phyloP scores from a whole-genome alignment of 2,113 vertebrate genomes.

The Clupea harengus region DNA sequence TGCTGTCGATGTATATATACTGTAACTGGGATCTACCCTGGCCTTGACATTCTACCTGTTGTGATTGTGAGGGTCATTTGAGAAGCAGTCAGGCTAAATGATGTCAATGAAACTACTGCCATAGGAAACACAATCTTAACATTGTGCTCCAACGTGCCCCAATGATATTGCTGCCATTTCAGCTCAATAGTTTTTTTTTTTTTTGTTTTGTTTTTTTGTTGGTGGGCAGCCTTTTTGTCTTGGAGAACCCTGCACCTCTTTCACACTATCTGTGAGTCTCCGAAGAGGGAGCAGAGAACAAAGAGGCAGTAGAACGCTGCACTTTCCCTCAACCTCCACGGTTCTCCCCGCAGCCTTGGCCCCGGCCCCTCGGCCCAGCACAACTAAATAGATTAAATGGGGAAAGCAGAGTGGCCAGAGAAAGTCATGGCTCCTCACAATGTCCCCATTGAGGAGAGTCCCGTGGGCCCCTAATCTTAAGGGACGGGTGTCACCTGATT shows the following conservation, averaged over 20 bases:
- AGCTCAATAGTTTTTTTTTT: not conserved
- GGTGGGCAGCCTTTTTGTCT: not conserved
- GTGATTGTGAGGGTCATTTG: not conserved
- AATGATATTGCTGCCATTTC: conserved; percentile 6
- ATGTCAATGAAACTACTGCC: not conserved
- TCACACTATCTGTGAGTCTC: not conserved
- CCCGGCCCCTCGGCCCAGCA: not conserved
- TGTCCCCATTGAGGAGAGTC: conserved; percentile 28
- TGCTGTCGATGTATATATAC: not conserved
- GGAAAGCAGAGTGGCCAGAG: not conserved
- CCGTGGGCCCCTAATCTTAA: conserved; percentile 42
- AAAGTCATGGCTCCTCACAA: conserved; percentile 1
- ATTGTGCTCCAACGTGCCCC: not conserved
- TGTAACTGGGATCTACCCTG: not conserved
- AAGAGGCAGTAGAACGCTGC: not conserved
- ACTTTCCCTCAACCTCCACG: conserved; percentile 15
- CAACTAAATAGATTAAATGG: conserved; percentile 4
- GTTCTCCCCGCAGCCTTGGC: not conserved
- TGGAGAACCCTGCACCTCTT: not conserved
- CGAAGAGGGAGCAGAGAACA: not conserved
- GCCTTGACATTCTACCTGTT: not conserved
- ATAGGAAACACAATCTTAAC: not conserved
- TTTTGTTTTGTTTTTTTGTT: not conserved
- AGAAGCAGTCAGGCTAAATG: not conserved
- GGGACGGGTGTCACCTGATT: conserved; percentile 58